phyloP scores from a whole-genome alignment of 2,797 vertebrate genomes.

The Micrastur ruficollis region DNA sequence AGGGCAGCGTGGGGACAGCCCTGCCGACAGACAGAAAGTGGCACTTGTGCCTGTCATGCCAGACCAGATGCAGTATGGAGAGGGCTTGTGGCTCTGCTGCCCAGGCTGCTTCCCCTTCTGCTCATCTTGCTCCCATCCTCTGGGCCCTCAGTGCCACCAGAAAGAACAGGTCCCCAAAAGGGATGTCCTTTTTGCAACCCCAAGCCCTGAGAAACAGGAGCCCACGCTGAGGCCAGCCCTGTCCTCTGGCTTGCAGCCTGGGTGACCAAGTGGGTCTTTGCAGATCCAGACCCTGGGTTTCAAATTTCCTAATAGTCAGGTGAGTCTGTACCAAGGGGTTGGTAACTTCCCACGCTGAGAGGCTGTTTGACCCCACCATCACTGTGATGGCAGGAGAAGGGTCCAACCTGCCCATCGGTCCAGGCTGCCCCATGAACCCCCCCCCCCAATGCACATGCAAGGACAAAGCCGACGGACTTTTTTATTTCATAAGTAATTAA shows the following conservation, averaged over 20 bases:
- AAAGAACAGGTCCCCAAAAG: not conserved
- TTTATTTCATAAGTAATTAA: slow-evolving; percentile 20
- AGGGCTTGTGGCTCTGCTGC: not conserved
- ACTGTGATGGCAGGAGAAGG: not conserved
- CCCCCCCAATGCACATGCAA: rapidly evolving
- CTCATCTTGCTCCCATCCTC: not conserved
- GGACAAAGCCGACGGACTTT: not conserved
- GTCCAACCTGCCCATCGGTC: rapidly evolving
- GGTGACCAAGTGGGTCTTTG: not conserved
- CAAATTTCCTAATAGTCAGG: not conserved
- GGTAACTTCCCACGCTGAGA: not conserved
- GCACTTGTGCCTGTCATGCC: not conserved
- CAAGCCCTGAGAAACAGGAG: not conserved
- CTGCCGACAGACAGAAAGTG: not conserved
- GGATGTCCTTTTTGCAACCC: not conserved
- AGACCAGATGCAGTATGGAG: not conserved
- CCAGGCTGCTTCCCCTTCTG: not conserved
- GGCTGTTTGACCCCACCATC: not conserved
- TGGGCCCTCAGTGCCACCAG: not conserved
- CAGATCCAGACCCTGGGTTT: not conserved
- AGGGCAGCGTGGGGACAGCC: not conserved
- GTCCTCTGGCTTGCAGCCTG: not conserved
- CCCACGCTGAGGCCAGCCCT: not conserved
- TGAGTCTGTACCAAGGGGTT: not conserved
- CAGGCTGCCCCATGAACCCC: not conserved